Evolutionary conservation across 2,888 invertebrate species (phyloP).

Genomic region (Noctuana brunneofusca): DNA sequence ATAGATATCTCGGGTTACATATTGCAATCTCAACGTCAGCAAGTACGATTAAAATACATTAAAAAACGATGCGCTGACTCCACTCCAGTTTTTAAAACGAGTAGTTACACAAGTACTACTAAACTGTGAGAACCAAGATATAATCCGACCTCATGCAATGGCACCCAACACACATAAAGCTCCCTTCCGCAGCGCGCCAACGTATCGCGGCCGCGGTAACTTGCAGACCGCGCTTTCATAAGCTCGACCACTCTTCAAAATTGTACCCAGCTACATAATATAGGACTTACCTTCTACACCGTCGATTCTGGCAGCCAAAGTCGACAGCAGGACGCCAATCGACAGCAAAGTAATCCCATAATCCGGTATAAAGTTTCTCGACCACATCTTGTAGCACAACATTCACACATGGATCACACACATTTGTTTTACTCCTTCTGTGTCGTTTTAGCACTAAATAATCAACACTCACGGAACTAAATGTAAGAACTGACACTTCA

Average conservation of each 20-base stretch:
- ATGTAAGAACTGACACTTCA: conserved; percentile 81
- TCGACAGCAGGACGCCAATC: conserved; percentile 70
- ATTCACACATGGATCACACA: conserved; percentile 83
- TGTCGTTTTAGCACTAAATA: conserved; percentile 72
- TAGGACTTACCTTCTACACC: conserved; percentile 83
- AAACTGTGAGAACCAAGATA: conserved; percentile 76
- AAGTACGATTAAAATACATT: conserved; percentile 73
- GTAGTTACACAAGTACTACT: conserved; percentile 75
- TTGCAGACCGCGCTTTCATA: conserved; percentile 72
- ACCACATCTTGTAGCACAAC: conserved; percentile 86
- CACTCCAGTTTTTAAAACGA: conserved; percentile 81
- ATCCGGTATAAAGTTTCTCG: conserved; percentile 86
- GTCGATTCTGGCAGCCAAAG: conserved; percentile 73
- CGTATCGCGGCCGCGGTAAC: conserved; percentile 58
- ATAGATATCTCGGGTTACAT: conserved; percentile 44
- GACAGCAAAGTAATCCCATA: conserved; percentile 85
- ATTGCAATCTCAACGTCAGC: conserved; percentile 54
- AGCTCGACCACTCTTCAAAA: conserved; percentile 65
- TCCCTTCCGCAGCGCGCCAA: conserved; percentile 52
- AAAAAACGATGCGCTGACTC: conserved; percentile 76
- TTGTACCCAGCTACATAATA: conserved; percentile 45
- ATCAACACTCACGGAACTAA: conserved; percentile 81
- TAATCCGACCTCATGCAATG: conserved; percentile 61
- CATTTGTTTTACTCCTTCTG: conserved; percentile 80
- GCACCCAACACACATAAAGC: conserved; percentile 56